Evolutionary conservation across 2,797 vertebrate genomes (phyloP).

Genomic region (Gallirallus australis): DNA sequence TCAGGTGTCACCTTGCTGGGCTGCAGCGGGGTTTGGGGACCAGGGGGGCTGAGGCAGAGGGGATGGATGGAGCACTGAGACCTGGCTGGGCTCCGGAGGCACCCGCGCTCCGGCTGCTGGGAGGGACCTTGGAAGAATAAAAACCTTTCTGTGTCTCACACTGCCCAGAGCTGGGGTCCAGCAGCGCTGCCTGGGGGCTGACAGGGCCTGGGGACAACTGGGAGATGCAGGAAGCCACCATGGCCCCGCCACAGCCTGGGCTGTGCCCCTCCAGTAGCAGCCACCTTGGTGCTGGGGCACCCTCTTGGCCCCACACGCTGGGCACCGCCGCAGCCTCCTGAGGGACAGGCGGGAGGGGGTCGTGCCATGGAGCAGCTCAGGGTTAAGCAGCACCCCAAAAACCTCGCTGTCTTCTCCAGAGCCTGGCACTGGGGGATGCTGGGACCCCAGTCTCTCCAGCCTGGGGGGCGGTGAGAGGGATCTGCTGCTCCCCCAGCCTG

Average conservation of each 20-base stretch:
- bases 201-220: not conserved
- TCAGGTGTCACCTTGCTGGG: not conserved
- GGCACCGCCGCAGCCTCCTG: not conserved
- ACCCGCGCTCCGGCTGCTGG: fast-evolving
- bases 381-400: not conserved
- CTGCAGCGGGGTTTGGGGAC: not conserved
- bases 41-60: not conserved
- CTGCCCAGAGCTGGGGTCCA: not conserved
- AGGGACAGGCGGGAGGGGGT: fast-evolving
- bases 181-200: fast-evolving
- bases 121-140: not conserved
- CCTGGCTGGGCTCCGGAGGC: not conserved
- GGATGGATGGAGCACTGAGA: fast-evolving
- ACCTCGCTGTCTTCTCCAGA: not conserved
- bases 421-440: fast-evolving
- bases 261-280: fast-evolving
- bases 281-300: not conserved
- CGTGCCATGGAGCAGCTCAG: not conserved
- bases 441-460: too few species aligned
- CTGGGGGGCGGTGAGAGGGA: too few species aligned
- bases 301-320: too few species aligned
- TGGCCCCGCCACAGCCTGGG: not conserved
- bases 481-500: too few species aligned
- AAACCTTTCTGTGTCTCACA: not conserved
- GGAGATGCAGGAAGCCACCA: fast-evolving